A percentile compares a stretch with the other conserved stretches of the same genome.
Conservation (phyloP, 2,797 vertebrate species). For the Oreonectes daqikongensis region DNA sequence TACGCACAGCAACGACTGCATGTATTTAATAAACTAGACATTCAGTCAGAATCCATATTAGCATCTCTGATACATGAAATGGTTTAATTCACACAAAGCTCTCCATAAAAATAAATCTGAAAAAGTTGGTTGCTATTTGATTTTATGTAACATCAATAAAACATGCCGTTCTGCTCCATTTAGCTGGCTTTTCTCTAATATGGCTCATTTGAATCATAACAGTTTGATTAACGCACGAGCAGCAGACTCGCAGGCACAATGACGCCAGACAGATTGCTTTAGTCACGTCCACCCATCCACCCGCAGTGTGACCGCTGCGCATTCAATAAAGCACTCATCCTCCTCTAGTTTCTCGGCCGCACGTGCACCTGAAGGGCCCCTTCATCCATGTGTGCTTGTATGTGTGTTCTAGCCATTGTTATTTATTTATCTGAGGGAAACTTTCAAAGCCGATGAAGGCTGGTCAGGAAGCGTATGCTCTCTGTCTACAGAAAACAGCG, state of each 20-base stretch:
- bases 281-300: constrained; percentile 27
- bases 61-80: constrained; percentile 44
- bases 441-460: constrained; percentile 30
- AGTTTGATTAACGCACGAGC: constrained; percentile 65
- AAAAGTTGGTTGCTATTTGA: constrained; percentile 74
- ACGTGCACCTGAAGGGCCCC: neutral
- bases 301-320: constrained; percentile 5
- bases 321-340: neutral
- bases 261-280: constrained; percentile 34
- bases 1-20: neutral
- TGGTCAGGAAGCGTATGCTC: neutral
- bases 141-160: constrained; percentile 77
- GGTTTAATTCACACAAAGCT: constrained; percentile 42
- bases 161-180: constrained; percentile 70
- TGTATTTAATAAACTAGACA: neutral
- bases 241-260: constrained; percentile 53
- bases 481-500: constrained; percentile 34
- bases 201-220: constrained; percentile 66
- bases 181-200: constrained; percentile 66
- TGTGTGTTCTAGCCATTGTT: constrained; percentile 15
- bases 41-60: constrained; percentile 50
- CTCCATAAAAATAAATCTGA: constrained; percentile 66
- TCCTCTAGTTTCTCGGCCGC: neutral
- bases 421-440: constrained; percentile 42
- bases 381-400: constrained; percentile 28